Conservation (phyloP, 2,797 vertebrate genomes). For the Simalia tracyae region DNA sequence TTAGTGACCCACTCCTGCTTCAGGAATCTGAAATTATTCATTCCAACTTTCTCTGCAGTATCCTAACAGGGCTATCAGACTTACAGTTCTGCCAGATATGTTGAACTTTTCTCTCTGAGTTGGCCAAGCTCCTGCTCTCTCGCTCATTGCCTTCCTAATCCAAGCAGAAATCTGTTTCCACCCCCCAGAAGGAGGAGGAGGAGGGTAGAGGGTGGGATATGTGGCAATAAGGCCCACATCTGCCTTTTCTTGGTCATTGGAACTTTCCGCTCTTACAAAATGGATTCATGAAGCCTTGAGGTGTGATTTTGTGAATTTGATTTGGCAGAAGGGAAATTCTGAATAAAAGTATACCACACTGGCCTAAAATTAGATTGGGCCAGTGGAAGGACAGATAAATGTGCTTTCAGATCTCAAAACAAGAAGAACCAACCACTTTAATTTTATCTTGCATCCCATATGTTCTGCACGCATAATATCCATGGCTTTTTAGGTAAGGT, state of each 20-base stretch:
- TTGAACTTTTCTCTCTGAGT: neutral
- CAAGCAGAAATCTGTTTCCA: neutral
- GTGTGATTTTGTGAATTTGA: neutral
- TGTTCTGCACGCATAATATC: conserved; percentile 67
- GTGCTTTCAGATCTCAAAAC: neutral
- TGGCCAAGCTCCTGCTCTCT: neutral
- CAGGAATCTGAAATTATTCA: neutral
- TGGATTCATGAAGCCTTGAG: neutral
- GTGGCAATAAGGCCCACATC: neutral
- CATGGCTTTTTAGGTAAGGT: conserved; percentile 56
- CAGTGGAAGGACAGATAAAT: neutral
- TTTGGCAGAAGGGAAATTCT: neutral
- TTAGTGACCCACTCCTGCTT: neutral
- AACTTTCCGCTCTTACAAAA: neutral
- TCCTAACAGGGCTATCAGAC: neutral
- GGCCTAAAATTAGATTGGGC: neutral
- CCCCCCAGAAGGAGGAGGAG: neutral
- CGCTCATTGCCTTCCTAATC: too few relatives aligned
- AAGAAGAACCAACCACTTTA: conserved; percentile 14
- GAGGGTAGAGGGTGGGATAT: neutral
- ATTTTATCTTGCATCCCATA: conserved; percentile 69
- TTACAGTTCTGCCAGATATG: neutral
- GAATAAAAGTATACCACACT: neutral
- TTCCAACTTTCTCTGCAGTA: neutral
- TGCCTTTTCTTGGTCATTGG: neutral